Conservation (phyloP, 2,797 vertebrate genomes). For the Melanotaenia parkinsoni region DNA sequence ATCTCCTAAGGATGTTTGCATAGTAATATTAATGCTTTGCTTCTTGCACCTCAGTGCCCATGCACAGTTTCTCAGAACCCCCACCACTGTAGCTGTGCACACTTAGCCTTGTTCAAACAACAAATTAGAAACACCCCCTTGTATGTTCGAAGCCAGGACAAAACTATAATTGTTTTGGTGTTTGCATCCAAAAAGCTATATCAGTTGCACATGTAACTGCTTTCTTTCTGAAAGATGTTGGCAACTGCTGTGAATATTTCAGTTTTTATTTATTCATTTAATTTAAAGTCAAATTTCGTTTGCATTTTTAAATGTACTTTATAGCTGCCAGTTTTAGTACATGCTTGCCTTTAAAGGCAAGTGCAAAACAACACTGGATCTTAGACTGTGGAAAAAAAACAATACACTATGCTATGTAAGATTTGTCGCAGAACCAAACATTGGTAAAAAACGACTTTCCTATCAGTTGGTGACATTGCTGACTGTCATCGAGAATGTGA, state of each 20-base stretch:
- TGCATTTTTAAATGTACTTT: neutral
- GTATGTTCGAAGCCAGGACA: neutral
- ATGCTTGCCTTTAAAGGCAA: neutral
- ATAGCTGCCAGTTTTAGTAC: neutral
- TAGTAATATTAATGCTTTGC: neutral
- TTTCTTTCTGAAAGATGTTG: neutral
- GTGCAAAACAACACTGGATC: neutral
- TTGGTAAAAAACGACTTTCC: slow-evolving; percentile 1
- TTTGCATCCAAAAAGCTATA: neutral
- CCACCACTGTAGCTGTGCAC: too few relatives aligned
- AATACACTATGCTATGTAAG: neutral
- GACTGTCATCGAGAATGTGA: slow-evolving; percentile 23
- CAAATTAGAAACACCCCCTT: neutral
- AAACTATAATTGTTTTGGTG: neutral
- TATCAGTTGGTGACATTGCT: slow-evolving; percentile 1
- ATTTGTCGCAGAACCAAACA: neutral
- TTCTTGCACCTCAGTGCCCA: neutral
- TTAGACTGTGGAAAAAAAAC: neutral
- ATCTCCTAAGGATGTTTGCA: neutral
- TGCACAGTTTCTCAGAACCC: neutral
- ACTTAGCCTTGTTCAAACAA: neutral
- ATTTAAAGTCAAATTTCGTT: neutral
- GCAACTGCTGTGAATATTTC: neutral
- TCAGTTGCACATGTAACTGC: neutral
- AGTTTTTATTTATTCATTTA: neutral